Base-by-base conservation (phyloP, 37 sponge, comb jelly and placozoan genomes). In the Haliclona indistincta region DNA sequence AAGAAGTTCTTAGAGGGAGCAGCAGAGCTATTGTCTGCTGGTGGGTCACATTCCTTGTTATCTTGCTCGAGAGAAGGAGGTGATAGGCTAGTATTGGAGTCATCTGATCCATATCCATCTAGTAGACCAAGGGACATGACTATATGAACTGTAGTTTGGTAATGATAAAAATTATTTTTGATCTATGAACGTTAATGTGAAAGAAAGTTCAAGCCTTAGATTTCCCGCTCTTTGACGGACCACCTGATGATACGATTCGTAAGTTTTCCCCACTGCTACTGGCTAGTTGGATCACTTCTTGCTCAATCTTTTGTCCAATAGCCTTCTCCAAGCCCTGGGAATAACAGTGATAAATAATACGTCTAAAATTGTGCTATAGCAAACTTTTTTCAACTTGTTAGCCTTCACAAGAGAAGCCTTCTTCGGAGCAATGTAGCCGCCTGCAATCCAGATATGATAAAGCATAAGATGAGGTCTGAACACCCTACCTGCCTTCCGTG, bases 361-460 rank as follows among this genome's bases (percentile, higher is more conserved):
- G 11, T 8, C 8, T 11, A 33, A 11, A 34, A 4, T 37, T 22
- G 38, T 37, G 33, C n/a, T 15, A 23, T 5, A 34, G 53, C 41
- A 62, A 25, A 78, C 86, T 63, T 77, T 71, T 20, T 64, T 85
- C 40, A 72, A 33, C 33, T 78, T 78, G 0, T 51, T 73, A 65
- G 51, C 68, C n/a, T 71, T 66, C 3, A 72, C 67, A 10, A 34
- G 42, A 23, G 19, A 38, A 23, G 77, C 49, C 29, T 83, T 83
- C 63, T 83, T 83, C 1, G 84, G 84, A 56, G 84, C 77, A 76
- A 83, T 76, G 34, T 44, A 68, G 40, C 68, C 70, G 55, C 66
- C 84, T 83, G 0, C 32, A 69, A 32, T 52, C 2, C 20, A 62
- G 63, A 58, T 58, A 58, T 58, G 60, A 58, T 26, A 11, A 47